Base-by-base conservation (phyloP, 64 coral and sea anemone species). In the Porites australiensis region DNA sequence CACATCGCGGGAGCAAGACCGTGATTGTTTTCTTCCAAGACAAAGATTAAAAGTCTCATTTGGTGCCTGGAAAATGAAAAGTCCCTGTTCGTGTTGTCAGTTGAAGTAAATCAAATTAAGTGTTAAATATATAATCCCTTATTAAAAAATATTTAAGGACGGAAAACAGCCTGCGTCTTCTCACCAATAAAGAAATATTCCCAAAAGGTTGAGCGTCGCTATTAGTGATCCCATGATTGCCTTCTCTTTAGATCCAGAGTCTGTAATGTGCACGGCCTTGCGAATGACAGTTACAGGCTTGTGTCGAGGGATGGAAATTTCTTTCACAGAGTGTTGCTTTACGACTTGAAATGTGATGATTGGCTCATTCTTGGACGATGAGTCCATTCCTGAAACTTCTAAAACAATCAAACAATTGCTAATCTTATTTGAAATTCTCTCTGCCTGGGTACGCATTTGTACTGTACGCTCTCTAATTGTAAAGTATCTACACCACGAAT, bases 331-430 rank as follows among this genome's bases (percentile, higher is more conserved):
- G 16, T 19, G 16, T 46, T 50, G 45, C n/a, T 76, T 50, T 4
- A 76, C 5, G 73, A 76, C 73, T 76, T 51, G 12, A 51, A 76
- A 76, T n/a, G 73, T 76, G 2, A 76, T 14, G 49, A 76, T 76
- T 49, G 47, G 73, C 16, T 76, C 73, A 50, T 7, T 13, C 48
- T 51, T 46, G 13, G 13, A 16, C n/a, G 73, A 76, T 11, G 13
- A 50, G 50, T 5, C 47, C 47, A 11, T 45, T 44, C 16, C 37
- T 50, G 73, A 50, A 44, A 3, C 18, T 50, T 50, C 73, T 76
- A 8, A 50, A 76, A 50, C 48, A 51, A 51, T 18, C 12, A 76
- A 19, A 15, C 46, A 46, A 3, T 47, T 27, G 3, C 2, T 14
- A 13, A 13, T 72, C 12, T 72, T 10, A 72, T 27, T 37, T 37